Evolutionary conservation across 64 coral and sea anemone genomes (phyloP).

Genomic region (Pocillopora damicornis): DNA sequence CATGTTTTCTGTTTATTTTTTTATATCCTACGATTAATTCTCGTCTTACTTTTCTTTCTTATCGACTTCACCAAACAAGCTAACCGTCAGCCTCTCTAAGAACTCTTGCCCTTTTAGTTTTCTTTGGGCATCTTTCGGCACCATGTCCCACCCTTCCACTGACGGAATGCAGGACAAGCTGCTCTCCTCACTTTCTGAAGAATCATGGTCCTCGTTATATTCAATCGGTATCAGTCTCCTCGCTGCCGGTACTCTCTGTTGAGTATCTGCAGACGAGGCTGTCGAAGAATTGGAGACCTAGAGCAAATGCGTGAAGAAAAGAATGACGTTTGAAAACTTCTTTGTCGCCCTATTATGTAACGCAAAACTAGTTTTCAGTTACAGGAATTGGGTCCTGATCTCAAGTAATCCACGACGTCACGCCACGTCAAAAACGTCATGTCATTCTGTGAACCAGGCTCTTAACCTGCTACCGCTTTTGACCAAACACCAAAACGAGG

Average conservation of each 20-base stretch:
- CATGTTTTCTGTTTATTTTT: background rate
- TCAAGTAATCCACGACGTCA: no score
- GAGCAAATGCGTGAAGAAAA: background rate
- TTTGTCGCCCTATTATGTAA: no score
- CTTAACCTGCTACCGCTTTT: background rate
- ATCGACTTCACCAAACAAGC: slow-evolving; percentile 26
- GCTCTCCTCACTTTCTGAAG: slow-evolving; percentile 38
- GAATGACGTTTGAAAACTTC: background rate
- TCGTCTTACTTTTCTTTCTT: slow-evolving; percentile 9
- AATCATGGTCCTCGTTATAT: slow-evolving; percentile 5
- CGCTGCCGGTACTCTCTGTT: background rate
- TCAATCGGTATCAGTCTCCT: background rate
- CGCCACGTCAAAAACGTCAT: no score
- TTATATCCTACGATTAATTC: background rate
- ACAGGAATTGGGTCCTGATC: no score
- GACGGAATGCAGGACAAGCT: slow-evolving; percentile 30
- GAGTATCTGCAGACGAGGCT: slow-evolving; percentile 1
- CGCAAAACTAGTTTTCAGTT: no score
- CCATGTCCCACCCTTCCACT: slow-evolving; percentile 28
- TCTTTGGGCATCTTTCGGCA: slow-evolving; percentile 32
- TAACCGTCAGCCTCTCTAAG: slow-evolving; percentile 41
- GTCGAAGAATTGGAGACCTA: background rate
- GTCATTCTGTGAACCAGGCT: background rate
- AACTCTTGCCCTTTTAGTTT: slow-evolving; percentile 64
- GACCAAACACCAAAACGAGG: background rate